phyloP scores from a whole-genome alignment of 2,888 invertebrate genomes.

The Yponomeuta evonymella region DNA sequence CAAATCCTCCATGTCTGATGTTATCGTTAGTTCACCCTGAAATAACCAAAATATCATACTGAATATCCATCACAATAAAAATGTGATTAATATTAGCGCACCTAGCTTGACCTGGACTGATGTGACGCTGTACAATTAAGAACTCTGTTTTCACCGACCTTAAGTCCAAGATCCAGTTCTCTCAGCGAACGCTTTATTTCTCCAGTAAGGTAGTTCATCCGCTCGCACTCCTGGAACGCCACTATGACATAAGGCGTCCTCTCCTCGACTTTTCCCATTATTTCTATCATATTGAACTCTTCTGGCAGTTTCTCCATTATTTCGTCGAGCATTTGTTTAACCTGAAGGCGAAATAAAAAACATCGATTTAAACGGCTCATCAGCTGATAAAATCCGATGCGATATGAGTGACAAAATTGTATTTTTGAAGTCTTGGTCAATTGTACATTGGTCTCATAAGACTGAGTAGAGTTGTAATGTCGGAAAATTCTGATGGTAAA shows the following conservation, averaged over 20 bases:
- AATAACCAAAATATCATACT: background rate
- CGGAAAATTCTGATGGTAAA: too few species aligned
- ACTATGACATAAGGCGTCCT: conserved; percentile 97
- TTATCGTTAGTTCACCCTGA: conserved; percentile 95
- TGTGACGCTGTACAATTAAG: too few species aligned
- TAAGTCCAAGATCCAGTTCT: conserved; percentile 94
- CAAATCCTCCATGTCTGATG: conserved; percentile 96
- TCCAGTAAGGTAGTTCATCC: conserved; percentile 94
- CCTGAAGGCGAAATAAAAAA: conserved; percentile 61
- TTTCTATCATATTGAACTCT: conserved; percentile 96
- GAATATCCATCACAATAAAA: too few species aligned
- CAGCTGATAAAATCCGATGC: too few species aligned
- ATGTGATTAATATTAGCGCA: too few species aligned
- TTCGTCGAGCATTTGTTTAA: conserved; percentile 95
- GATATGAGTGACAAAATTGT: too few species aligned
- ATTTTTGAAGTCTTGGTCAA: too few species aligned
- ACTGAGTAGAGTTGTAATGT: too few species aligned
- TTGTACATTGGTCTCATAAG: too few species aligned
- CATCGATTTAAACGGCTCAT: background rate
- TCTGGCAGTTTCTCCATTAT: conserved; percentile 96
- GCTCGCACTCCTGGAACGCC: conserved; percentile 95
- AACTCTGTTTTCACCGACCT: conserved; percentile 65
- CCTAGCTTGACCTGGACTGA: too few species aligned
- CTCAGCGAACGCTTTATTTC: conserved; percentile 93
- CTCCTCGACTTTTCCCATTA: conserved; percentile 96